Evolutionary conservation across 2,113 vertebrate species (phyloP), one percentile per base, ranked within the genome.

Genomic region (Tyrannus savana): DNA sequence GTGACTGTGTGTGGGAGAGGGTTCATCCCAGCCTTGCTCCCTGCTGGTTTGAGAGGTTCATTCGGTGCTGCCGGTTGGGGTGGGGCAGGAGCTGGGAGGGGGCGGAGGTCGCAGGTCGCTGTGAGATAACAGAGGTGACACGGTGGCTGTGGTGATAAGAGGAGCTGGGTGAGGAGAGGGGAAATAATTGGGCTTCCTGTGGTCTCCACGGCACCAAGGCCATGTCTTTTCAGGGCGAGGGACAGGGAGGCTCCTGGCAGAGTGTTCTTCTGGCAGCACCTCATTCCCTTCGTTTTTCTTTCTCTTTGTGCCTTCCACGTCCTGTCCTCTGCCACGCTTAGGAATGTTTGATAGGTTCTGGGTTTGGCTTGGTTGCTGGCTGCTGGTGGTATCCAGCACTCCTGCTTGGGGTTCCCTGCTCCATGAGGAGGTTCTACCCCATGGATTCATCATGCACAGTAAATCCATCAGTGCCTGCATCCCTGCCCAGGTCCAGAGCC

Each of bases 301-400:
- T 53, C 49, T 58, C 19, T 74, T 5, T 0, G 0, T 1, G 7
- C 31, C 0, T 0, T 21, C 19, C 5, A 3, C 77, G 19, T 63
- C 22, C 69, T 35, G 16, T 23, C 30, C 33, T 50, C 6, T 72
- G 60, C 69, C 18, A 12, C 3, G 19, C 37, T 10, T 8, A 35
- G 72, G 44, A 68, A 18, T 63, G 33, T 63, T 42, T 37, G 37
- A 35, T 1, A 1, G 41, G 4, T n/a, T 62, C 27, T 27, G 68
- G 27, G 42, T 49, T 49, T 77, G 80, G 27, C 10, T 60, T 44
- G 71, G 37, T 23, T 39, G 72, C 6, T 5, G 7, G 33, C 41
- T 53, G 50, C 78, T 67, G 49, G 67, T 68, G 42, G 52, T 33
- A 5, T 42, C 69, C 47, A 24, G 33, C 19, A 2, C 33, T 79